Evolutionary conservation across 23 tunicate genomes (phyloP), one percentile per base, ranked within the genome.

Genomic region (Styela plicata): DNA sequence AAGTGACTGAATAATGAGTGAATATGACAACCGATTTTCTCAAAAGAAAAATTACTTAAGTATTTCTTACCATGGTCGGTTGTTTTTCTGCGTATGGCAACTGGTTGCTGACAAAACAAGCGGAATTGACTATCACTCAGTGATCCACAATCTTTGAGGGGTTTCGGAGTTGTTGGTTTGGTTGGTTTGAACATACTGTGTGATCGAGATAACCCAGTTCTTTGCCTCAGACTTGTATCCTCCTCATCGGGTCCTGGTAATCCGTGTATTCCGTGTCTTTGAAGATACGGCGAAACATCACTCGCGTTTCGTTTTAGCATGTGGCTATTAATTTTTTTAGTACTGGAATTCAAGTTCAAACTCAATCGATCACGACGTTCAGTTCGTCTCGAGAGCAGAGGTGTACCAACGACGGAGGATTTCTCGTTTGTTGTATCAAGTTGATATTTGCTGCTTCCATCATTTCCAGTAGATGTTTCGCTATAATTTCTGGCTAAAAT

Each of bases 131-230:
- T 44, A 44, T 44, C 57, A 44, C 57, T 44, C 57, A 44, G 57
- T 5, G 57, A 44, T 44, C 82, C 61, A 33, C 79, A 44, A 52
- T 82, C 63, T 53, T 88, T 88, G 63, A 74, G 63, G 22, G 92
- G 92, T 70, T 88, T 88, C 2, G 92, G 92, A 25, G 92, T 83
- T 35, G 92, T 88, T 61, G 92, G 92, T 69, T 88, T 88, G 73
- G 22, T 83, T n/a, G 92, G 92, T 70, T 78, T 37, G 57, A 44
- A 44, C 57, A 44, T 44, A 44, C 57, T 44, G 7, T 44, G 57
- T 5, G 57, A 44, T 44, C 57, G 57, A 5, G 57, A 44, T 7
- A 44, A 13, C 7, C 57, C 57, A 44, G 57, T 44, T 44, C 57
- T 44, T 44, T 13, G 10, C 13, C 13, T 44, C 7, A 44, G 13